Conservation (phyloP, 2,888 invertebrate species). For the Scaptomyza cyrtandrae region DNA sequence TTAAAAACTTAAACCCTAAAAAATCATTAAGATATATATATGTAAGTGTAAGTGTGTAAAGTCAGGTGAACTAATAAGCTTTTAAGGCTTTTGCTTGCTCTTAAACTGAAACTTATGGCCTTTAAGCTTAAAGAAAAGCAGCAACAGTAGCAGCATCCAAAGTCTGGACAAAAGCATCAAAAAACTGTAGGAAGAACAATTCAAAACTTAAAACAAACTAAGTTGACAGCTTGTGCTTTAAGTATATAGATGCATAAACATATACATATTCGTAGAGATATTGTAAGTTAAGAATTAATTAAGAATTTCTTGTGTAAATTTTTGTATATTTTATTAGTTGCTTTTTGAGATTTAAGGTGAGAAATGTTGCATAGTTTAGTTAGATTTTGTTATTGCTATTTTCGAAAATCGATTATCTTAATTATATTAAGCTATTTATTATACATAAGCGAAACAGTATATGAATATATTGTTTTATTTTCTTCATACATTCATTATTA, state of each 20-base stretch:
- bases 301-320: conserved; percentile 19
- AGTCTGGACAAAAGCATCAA: conserved; percentile 7
- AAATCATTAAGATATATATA: neutral
- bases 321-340: conserved; percentile 18
- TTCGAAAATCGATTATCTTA: conserved; percentile 26
- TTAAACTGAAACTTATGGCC: conserved; percentile 13
- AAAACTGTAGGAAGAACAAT: conserved; percentile 22
- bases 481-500: neutral
- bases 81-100: neutral
- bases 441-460: conserved; percentile 20
- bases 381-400: conserved; percentile 57
- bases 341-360: conserved; percentile 29
- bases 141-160: conserved; percentile 2
- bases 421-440: conserved; percentile 36
- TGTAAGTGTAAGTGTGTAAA: conserved; percentile 34
- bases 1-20: conserved; percentile 45
- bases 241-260: conserved; percentile 27
- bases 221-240: conserved; percentile 40
- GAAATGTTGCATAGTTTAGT: conserved; percentile 30
- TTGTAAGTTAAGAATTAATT: conserved; percentile 14
- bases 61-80: conserved; percentile 18
- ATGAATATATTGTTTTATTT: neutral
- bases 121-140: conserved; percentile 13
- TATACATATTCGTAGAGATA: conserved; percentile 16
- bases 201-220: conserved; percentile 25